These are phyloP conservation scores for Leptodactylus fuscus DNA, from an alignment of 2,113 vertebrate genomes.

Conservation along the genomic window DNA sequence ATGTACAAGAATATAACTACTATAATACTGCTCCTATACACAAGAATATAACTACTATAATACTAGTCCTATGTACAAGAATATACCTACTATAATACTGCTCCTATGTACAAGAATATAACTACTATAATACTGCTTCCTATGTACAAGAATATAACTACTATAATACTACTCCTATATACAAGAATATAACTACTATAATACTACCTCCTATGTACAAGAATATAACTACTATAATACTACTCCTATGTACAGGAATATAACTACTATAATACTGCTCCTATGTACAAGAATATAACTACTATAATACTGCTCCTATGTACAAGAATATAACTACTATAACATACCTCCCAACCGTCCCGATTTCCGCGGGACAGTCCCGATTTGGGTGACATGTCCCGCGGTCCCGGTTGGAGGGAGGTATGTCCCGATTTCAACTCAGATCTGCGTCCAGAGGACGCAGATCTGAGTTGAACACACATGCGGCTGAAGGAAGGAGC, in stretches of 20 bases:
- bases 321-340: slow-evolving; percentile 23
- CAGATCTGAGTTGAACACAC: no score
- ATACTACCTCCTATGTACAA: neutral
- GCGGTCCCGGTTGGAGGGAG: no score
- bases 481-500: no score
- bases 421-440: no score
- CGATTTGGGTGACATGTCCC: no score
- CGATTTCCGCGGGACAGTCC: no score
- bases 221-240: slow-evolving; percentile 7
- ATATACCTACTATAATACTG: slow-evolving; percentile 9
- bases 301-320: neutral
- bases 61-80: neutral
- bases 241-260: neutral
- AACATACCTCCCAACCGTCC: neutral
- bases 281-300: slow-evolving; percentile 10
- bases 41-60: slow-evolving; percentile 18
- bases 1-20: slow-evolving; percentile 13
- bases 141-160: slow-evolving; percentile 10
- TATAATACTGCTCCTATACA: neutral
- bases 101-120: slow-evolving; percentile 4
- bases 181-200: slow-evolving; percentile 11
- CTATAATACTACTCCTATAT: neutral
- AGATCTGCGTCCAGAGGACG: no score
- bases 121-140: neutral
- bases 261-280: slow-evolving; percentile 6